phyloP scores from a whole-genome alignment of 2,113 vertebrate genomes.

The Tor tambroides region DNA sequence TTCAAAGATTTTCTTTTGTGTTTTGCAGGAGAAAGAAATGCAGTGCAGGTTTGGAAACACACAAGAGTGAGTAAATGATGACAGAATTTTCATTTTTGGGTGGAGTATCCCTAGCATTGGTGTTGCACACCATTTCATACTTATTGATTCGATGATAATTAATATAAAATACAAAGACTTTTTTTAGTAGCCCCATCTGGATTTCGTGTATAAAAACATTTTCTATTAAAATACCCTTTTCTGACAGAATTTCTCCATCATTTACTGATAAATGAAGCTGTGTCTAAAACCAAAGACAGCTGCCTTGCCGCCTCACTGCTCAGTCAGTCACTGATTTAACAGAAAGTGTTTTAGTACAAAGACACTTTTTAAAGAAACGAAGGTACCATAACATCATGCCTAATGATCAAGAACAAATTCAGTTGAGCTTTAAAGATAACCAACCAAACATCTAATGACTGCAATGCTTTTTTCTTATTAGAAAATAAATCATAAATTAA shows the following conservation, averaged over 20 bases:
- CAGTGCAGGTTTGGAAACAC: not conserved
- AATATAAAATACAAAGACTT: not conserved
- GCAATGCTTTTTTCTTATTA: not conserved
- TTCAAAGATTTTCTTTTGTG: not conserved
- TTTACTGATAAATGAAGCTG: constrained; percentile 30
- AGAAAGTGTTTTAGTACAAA: not conserved
- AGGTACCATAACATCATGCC: not conserved
- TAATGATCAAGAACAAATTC: constrained; percentile 34
- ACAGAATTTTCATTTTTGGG: not conserved
- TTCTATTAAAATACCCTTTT: not conserved
- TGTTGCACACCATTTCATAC: not conserved
- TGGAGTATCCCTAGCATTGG: too few species aligned
- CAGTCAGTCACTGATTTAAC: too few species aligned
- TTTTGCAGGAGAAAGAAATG: not conserved
- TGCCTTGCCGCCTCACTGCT: not conserved
- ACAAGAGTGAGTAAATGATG: not conserved
- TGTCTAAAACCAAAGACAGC: not conserved
- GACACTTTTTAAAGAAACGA: not conserved
- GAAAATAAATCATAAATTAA: not conserved
- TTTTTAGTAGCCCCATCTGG: not conserved
- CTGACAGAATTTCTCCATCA: not conserved
- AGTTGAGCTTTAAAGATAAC: not conserved
- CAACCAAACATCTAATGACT: not conserved
- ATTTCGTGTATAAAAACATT: not conserved
- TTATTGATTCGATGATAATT: not conserved